phyloP scores from a whole-genome alignment of 2,888 invertebrate genomes.

The Brachyptera putata region DNA sequence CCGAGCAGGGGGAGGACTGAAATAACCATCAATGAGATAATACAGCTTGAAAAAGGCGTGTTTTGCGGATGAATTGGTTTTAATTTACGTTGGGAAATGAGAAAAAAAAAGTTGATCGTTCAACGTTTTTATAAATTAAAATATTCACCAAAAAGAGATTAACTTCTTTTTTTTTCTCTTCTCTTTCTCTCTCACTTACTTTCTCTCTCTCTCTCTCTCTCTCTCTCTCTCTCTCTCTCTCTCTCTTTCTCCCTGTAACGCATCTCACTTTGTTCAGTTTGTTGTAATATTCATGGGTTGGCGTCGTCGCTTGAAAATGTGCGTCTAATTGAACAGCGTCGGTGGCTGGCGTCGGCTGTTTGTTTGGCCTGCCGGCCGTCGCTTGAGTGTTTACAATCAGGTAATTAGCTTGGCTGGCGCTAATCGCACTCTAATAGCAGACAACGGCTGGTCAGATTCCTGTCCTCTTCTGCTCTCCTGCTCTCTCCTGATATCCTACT shows the following conservation, averaged over 20 bases:
- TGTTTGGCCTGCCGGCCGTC: not conserved
- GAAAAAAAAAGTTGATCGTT: not conserved
- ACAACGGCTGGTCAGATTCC: slow-evolving; percentile 6
- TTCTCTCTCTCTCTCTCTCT: too few relatives aligned
- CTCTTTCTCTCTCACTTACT: too few relatives aligned
- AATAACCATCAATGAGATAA: not conserved
- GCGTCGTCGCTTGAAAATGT: not conserved
- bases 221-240: too few relatives aligned
- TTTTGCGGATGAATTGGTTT: slow-evolving; percentile 3
- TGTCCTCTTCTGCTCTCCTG: not conserved
- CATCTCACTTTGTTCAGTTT: not conserved
- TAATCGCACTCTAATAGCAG: slow-evolving; percentile 5
- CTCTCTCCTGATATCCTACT: too few relatives aligned
- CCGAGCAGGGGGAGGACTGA: not conserved
- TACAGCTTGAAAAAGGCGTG: slow-evolving; percentile 4
- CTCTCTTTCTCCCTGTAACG: too few relatives aligned
- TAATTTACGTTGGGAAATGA: not conserved
- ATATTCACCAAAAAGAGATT: not conserved
- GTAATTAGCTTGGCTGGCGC: slow-evolving; percentile 9
- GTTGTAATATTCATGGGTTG: slow-evolving; percentile 2
- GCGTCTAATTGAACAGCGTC: slow-evolving; percentile 7
- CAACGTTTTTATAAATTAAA: slow-evolving; percentile 3
- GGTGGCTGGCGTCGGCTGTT: too few relatives aligned
- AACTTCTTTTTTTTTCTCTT: not conserved
- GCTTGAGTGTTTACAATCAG: slow-evolving; percentile 11